Conservation (phyloP, 2,888 invertebrate species). For the Andrena bicolor region DNA sequence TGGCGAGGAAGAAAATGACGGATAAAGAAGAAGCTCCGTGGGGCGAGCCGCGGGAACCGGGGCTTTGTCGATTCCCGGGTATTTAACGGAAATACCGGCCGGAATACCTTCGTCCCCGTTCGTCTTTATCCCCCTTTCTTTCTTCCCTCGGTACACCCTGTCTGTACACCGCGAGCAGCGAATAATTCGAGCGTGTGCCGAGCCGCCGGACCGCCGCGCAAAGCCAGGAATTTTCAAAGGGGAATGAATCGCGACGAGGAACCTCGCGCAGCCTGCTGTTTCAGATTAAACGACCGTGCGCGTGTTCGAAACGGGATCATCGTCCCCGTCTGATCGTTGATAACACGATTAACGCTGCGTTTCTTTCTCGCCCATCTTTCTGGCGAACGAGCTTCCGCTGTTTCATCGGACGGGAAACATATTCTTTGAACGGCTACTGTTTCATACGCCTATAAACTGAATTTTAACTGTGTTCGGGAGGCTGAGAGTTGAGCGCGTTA, state of each 20-base stretch:
- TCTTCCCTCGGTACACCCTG: conserved; percentile 52
- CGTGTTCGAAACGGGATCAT: not conserved
- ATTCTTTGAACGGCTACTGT: no score
- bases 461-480: no score
- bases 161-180: conserved; percentile 18
- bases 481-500: no score
- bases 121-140: conserved; percentile 62
- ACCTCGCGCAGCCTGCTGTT: not conserved
- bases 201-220: conserved; percentile 32
- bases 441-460: no score
- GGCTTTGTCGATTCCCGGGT: conserved; percentile 79
- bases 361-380: not conserved
- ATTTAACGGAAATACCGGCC: conserved; percentile 80
- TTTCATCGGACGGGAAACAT: not conserved
- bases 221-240: conserved; percentile 34
- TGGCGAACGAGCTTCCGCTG: not conserved
- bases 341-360: not conserved
- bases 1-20: conserved; percentile 73
- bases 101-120: conserved; percentile 73
- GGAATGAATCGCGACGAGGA: conserved; percentile 7
- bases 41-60: conserved; percentile 71
- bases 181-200: conserved; percentile 47
- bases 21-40: conserved; percentile 72
- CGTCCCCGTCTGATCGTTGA: not conserved
- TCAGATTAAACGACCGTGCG: not conserved